Conservation (phyloP, 2,797 vertebrate species). For the Anguilla megastoma region DNA sequence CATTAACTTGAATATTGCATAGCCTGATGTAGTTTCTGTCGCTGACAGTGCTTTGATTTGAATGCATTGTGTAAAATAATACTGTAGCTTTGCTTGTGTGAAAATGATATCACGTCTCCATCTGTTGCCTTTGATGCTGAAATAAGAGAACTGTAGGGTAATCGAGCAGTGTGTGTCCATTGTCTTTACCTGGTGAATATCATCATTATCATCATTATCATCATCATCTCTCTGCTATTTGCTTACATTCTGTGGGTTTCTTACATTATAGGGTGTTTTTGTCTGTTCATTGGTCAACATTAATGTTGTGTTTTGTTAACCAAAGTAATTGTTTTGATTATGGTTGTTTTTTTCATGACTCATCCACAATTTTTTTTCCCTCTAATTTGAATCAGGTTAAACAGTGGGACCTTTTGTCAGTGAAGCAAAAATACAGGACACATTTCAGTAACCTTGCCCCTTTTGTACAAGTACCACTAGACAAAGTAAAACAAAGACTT, state of each 20-base stretch:
- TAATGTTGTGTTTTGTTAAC: not conserved
- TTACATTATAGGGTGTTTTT: not conserved
- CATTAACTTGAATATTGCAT: not conserved
- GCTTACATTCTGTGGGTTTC: not conserved
- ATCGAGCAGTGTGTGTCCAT: not conserved
- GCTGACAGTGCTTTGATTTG: not conserved
- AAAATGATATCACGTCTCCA: not conserved
- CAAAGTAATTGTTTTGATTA: not conserved
- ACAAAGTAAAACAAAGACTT: not conserved
- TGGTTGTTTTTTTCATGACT: not conserved
- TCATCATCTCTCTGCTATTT: not conserved
- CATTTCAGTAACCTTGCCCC: not conserved
- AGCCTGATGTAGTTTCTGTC: not conserved
- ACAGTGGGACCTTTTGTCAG: not conserved
- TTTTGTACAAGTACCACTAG: not conserved
- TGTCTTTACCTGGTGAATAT: not conserved
- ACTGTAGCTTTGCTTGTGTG: not conserved
- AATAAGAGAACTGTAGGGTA: not conserved
- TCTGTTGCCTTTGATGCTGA: not conserved
- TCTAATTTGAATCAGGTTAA: not conserved
- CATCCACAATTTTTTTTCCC: not conserved
- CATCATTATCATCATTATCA: not conserved
- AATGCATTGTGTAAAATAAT: not conserved
- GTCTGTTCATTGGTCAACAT: constrained; percentile 11
- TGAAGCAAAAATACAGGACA: not conserved